A percentile compares a stretch with the other conserved stretches of the same genome.
phyloP scores from a whole-genome alignment of 2,113 vertebrate species.

The Phalacrocorax aristotelis region DNA sequence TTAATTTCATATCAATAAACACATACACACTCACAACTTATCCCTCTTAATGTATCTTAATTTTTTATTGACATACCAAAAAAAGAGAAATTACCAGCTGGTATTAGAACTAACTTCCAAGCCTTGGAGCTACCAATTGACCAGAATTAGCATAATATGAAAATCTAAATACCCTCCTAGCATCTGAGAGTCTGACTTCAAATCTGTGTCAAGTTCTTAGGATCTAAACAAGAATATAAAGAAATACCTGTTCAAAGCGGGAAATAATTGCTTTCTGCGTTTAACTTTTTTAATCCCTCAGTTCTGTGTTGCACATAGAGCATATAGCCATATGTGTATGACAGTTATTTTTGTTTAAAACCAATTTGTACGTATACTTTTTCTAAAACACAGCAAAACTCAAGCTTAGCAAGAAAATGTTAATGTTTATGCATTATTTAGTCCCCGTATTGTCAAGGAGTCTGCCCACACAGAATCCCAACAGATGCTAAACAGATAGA shows the following conservation, averaged over 20 bases:
- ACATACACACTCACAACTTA: not conserved
- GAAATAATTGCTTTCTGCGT: not conserved
- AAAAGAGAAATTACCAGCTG: not conserved
- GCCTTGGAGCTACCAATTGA: not conserved
- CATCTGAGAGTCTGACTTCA: not conserved
- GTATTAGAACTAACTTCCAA: not conserved
- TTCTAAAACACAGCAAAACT: not conserved
- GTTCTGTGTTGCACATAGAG: not conserved
- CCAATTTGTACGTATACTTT: not conserved
- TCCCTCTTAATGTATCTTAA: not conserved
- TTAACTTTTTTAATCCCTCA: not conserved
- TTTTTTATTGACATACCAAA: not conserved
- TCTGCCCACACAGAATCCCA: slow-evolving; percentile 8
- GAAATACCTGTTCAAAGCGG: not conserved
- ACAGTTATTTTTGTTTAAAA: slow-evolving; percentile 33
- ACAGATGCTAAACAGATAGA: slow-evolving; percentile 5
- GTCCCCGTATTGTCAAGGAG: not conserved
- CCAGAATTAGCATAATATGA: not conserved
- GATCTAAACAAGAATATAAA: not conserved
- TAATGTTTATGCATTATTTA: slow-evolving; percentile 42
- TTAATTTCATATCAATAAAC: not conserved
- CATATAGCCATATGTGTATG: not conserved
- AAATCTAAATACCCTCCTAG: not conserved
- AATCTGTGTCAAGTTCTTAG: not conserved
- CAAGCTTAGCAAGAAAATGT: slow-evolving; percentile 6